Base-by-base conservation (phyloP, 2,113 vertebrate genomes). In the Spheniscus mendiculus region DNA sequence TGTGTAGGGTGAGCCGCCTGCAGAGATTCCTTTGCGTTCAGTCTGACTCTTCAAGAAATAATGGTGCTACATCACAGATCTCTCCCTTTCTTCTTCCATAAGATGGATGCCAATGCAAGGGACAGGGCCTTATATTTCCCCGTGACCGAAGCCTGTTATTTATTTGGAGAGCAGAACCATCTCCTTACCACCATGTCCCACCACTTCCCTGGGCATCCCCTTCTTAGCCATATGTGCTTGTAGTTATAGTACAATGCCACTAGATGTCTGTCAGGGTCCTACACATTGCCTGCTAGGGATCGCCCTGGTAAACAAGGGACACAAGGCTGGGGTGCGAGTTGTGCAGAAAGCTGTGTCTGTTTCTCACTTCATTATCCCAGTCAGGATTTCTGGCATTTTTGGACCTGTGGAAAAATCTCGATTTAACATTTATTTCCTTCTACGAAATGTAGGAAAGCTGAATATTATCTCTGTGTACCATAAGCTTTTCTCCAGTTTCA, bases 251-350 rank as follows among this genome's bases (percentile, higher is more conserved):
- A 1, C 27, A 55, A 49, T 52, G 83, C 95, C 90, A 70, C 96
- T 72, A 96, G 92, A 85, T 94, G 95, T 94, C 96, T 95, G 74
- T 42, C 90, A 36, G 90, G 92, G 82, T 4, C 78, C 93, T 93
- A 47, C 40, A 8, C 81, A 23, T 8, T n/a, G 32, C 32, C 90
- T 76, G 87, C 78, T 34, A 9, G 52, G 67, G 36, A 29, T 11
- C 50, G 72, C 55, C 80, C 63, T 4, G 83, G 15, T 27, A 2
- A n/a, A 3, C 12, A 7, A 26, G 45, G 42, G 80, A n/a, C 15
- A 42, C 85, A 38, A 42, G 32, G 55, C 42, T 49, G 32, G 89
- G 70, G 23, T 5, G 8, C 18, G 1, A 47, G 55, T n/a, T 44
- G n/a, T 8, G 87, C 73, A 38, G 34, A 27, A 72, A 9, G 49